Conservation (phyloP, 2,797 vertebrate genomes). For the Leuciscus waleckii region DNA sequence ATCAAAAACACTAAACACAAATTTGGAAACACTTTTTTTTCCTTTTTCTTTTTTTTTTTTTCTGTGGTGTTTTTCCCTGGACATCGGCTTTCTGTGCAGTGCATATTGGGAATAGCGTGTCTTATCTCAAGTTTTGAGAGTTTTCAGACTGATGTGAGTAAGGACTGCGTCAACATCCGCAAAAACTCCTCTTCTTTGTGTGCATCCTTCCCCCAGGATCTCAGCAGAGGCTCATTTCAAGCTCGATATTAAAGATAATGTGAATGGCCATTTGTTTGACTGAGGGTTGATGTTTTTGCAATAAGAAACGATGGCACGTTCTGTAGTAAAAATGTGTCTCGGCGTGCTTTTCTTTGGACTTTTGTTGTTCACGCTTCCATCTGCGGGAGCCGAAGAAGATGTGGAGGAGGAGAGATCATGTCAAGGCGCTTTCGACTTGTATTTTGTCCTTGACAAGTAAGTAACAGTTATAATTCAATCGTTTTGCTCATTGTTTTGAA, state of each 20-base stretch:
- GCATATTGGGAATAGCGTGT: neutral
- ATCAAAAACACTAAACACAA: neutral
- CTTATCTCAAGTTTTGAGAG: neutral
- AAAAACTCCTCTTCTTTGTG: conserved; percentile 32
- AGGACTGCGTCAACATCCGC: conserved; percentile 43
- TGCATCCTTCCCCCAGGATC: conserved; percentile 30
- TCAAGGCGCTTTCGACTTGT: conserved; percentile 91
- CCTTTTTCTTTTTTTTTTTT: conserved; percentile 21
- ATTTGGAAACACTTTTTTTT: neutral
- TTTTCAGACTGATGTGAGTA: conserved; percentile 22
- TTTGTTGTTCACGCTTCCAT: conserved; percentile 68
- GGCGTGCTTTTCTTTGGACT: conserved; percentile 74
- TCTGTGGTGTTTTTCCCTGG: conserved; percentile 45
- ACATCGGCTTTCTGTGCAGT: conserved; percentile 5
- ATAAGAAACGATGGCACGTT: conserved; percentile 65
- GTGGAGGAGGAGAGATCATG: conserved; percentile 85
- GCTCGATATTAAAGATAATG: conserved; percentile 54
- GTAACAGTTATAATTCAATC: conserved; percentile 65
- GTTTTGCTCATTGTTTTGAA: neutral
- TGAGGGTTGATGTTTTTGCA: conserved; percentile 32
- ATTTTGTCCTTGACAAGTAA: conserved; percentile 95
- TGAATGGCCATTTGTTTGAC: conserved; percentile 51
- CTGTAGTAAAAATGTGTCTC: conserved; percentile 57
- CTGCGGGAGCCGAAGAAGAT: conserved; percentile 68
- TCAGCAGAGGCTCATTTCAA: neutral